Evolutionary conservation across 2,113 vertebrate genomes (phyloP).

Genomic region (Pangasianodon gigas): DNA sequence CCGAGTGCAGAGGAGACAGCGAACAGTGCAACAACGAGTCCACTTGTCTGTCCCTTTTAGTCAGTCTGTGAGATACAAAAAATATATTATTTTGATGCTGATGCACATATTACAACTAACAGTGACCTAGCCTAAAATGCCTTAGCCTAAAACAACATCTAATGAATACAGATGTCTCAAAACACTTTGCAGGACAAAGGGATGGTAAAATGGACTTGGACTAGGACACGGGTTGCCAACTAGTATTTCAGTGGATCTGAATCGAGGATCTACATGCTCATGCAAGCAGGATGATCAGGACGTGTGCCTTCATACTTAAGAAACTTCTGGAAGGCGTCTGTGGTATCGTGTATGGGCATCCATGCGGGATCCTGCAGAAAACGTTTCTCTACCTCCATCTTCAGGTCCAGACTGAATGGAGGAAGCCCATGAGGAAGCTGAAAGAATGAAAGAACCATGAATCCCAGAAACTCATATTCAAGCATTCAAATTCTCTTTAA

Average conservation of each 20-base stretch:
- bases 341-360: slow-evolving; percentile 83
- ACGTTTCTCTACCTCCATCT: slow-evolving; percentile 79
- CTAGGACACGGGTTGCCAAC: neutral
- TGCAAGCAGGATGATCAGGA: neutral
- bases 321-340: slow-evolving; percentile 80
- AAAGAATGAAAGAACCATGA: neutral
- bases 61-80: slow-evolving; percentile 66
- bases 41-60: slow-evolving; percentile 72
- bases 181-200: neutral
- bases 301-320: slow-evolving; percentile 70
- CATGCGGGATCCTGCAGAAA: slow-evolving; percentile 81
- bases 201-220: neutral
- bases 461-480: neutral
- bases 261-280: neutral
- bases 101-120: neutral
- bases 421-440: slow-evolving; percentile 87
- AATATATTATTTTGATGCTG: neutral
- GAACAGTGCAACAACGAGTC: slow-evolving; percentile 75
- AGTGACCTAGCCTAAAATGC: neutral
- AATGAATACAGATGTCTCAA: neutral
- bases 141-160: neutral
- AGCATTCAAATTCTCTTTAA: neutral
- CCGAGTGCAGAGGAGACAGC: slow-evolving; percentile 77
- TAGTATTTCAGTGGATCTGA: neutral
- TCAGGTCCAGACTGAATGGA: slow-evolving; percentile 78